Base-by-base conservation (phyloP, 2,797 vertebrate genomes). In the Psittacula echo region DNA sequence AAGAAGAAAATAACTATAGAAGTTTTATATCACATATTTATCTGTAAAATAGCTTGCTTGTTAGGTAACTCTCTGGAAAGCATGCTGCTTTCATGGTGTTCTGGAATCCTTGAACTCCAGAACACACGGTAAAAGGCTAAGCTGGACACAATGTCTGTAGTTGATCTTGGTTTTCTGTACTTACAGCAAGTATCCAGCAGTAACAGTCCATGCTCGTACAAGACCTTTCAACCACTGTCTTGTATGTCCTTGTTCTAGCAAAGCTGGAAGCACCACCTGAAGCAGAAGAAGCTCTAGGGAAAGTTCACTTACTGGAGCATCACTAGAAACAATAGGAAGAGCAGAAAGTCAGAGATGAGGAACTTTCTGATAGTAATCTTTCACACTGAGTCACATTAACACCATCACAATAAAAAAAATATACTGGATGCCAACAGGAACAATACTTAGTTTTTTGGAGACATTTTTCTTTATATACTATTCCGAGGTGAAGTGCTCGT, bases 141-240 rank as follows among this genome's bases (percentile, higher is more conserved):
- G 60, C 22, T 20, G 27, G 30, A 75, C 47, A 70, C 39, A 86
- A 60, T 14, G 3, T 15, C 11, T 58, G 41, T 4, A 53, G 64
- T 0, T 22, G 50, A 34, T 48, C 89, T 30, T 56, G 45, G 20
- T 51, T 66, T 50, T 81, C 70, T 73, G 11, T 79, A 98, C 99
- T 98, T 98, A 99, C 99, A 99, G 97, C 97, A 99, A 96, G 94
- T 99, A 99, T 61, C 99, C 99, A 30, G 99, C 99, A 10, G 98
- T 98, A 78, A 99, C 99, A 1, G 99, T 99, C 99, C 99, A 99
- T 21, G 99, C 99, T 62, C 99, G 98, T 92, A 99, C 98, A 5
- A 99, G 98, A 22, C 99, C 98, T 96, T 99, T 99, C 90, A 99
- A 97, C 99, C 99, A 99, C 96, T 99, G 99, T 10, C 99, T 98